Percentiles rank a stretch among this genome's conserved stretches.
Evolutionary conservation across 2,888 invertebrate species (phyloP).

Genomic region (Cantharis rufa): DNA sequence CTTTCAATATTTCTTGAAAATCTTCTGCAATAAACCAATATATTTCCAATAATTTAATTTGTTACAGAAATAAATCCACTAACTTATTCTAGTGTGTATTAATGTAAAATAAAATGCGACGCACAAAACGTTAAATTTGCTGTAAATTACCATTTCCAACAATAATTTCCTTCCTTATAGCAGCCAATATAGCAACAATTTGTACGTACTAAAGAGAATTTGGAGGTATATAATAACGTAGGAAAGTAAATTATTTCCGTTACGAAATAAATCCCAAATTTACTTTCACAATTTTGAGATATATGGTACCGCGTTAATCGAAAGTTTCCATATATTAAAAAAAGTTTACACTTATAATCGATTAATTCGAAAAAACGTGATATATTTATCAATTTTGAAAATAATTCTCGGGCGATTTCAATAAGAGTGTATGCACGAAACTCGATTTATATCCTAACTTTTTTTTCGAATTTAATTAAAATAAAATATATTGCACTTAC

Average conservation of each 20-base stretch:
- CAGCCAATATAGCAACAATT: neutral
- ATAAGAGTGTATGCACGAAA: neutral
- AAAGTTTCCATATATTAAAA: conserved; percentile 3
- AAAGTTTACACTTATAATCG: neutral
- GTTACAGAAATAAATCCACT: neutral
- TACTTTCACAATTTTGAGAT: neutral
- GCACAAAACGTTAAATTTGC: neutral
- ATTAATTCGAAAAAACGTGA: neutral
- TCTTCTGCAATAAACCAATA: too few species aligned
- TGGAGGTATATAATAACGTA: neutral
- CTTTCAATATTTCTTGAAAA: too few species aligned
- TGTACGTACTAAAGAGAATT: neutral
- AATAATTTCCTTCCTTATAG: neutral
- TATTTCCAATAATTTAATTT: neutral
- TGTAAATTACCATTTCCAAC: neutral
- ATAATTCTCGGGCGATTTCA: neutral
- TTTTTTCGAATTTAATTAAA: neutral
- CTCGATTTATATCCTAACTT: neutral
- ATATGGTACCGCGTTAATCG: neutral
- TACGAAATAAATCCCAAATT: neutral
- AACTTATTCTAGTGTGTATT: neutral
- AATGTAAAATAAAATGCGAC: neutral
- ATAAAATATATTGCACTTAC: neutral
- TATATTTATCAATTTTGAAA: neutral
- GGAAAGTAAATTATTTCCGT: neutral